Percentiles rank a stretch among this genome's conserved stretches.
Conservation (phyloP, 2,888 invertebrate species). For the Polydesmus complanatus region DNA sequence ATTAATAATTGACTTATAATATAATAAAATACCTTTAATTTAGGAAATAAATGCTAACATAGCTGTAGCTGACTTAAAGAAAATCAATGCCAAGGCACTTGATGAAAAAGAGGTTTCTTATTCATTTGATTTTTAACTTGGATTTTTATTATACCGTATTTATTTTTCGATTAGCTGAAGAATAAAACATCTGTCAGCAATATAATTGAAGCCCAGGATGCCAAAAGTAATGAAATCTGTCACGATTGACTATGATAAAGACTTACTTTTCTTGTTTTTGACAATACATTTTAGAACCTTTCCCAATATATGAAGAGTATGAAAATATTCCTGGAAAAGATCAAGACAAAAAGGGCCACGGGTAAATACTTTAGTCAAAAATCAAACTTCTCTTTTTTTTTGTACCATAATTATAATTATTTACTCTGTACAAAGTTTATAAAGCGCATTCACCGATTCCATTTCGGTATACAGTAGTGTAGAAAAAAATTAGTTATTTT, state of each 20-base stretch:
- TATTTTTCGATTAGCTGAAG: no score
- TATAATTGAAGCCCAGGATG: not conserved
- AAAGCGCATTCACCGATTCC: no score
- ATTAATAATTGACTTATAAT: no score
- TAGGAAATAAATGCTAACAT: not conserved
- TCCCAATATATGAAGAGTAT: not conserved
- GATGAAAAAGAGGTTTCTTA: not conserved
- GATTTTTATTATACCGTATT: no score
- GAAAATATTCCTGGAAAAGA: not conserved
- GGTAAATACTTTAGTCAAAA: no score
- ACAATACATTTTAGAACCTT: not conserved
- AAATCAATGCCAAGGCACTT: not conserved
- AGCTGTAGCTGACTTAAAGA: not conserved
- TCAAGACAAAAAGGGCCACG: not conserved
- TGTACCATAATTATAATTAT: no score
- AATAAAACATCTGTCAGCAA: not conserved
- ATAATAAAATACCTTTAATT: no score
- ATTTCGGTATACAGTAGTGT: no score
- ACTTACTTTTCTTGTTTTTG: not conserved
- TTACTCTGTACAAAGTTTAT: no score
- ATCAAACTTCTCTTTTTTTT: no score
- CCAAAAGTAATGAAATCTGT: not conserved
- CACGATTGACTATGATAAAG: not conserved
- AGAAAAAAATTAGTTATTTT: no score
- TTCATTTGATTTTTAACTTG: no score